Percentiles rank a stretch among this genome's conserved stretches.
Conservation (phyloP, 2,113 vertebrate species). For the Zosterops borbonicus region DNA sequence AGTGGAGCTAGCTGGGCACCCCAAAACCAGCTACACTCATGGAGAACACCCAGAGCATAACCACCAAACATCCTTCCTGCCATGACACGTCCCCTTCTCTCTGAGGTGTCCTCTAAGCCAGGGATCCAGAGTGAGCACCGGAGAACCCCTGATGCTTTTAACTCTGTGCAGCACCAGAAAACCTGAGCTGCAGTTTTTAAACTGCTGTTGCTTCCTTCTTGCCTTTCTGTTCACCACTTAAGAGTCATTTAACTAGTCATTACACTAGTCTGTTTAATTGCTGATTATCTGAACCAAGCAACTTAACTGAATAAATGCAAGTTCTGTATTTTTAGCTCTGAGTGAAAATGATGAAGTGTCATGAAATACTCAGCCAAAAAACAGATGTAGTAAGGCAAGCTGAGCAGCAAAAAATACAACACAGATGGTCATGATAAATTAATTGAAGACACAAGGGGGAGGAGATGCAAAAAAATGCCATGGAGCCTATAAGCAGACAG, state of each 20-base stretch:
- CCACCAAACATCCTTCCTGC: background rate
- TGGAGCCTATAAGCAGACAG: slow-evolving; percentile 32
- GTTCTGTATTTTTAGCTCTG: background rate
- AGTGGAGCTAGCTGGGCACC: background rate
- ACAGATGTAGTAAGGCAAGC: slow-evolving; percentile 36
- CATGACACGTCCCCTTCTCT: background rate
- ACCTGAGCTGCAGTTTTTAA: background rate
- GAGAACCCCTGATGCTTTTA: background rate
- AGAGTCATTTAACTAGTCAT: background rate
- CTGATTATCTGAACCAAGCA: background rate
- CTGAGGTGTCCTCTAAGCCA: background rate
- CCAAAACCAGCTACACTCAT: background rate
- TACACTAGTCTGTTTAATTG: background rate
- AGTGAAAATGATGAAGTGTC: slow-evolving; percentile 1
- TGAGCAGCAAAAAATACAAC: slow-evolving; percentile 34
- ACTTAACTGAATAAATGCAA: slow-evolving; percentile 7
- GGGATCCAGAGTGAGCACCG: fast-evolving
- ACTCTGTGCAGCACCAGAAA: background rate
- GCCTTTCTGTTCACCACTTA: background rate
- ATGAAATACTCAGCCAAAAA: slow-evolving; percentile 38
- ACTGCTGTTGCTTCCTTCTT: background rate
- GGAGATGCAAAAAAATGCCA: slow-evolving; percentile 1
- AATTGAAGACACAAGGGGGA: slow-evolving; percentile 19
- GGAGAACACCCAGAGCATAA: background rate
- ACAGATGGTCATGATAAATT: slow-evolving; percentile 59